Percentiles rank a stretch among this genome's conserved stretches.
Conservation (phyloP, 2,797 vertebrate genomes). For the Gambelia wislizenii region DNA sequence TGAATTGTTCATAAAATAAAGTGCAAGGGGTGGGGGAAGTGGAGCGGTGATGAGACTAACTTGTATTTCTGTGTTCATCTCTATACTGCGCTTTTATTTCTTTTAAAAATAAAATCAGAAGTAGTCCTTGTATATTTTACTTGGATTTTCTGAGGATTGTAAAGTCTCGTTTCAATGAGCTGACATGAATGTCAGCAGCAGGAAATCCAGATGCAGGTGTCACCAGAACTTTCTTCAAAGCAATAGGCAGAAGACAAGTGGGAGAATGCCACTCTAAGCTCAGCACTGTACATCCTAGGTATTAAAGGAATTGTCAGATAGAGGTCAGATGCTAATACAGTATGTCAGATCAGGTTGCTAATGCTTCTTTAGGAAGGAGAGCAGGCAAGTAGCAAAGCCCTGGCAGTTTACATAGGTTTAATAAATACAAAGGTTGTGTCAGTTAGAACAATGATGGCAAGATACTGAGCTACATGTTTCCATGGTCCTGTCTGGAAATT, state of each 20-base stretch:
- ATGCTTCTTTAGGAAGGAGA: slow-evolving; percentile 11
- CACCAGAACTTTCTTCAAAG: background rate
- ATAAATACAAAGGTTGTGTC: slow-evolving; percentile 44
- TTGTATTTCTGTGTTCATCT: background rate
- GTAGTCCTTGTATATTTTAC: background rate
- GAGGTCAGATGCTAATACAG: slow-evolving; percentile 35
- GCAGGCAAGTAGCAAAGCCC: background rate
- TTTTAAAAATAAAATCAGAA: slow-evolving; percentile 8
- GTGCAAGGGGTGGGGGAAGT: background rate
- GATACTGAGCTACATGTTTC: slow-evolving; percentile 24
- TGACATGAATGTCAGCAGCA: background rate
- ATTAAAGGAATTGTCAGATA: background rate
- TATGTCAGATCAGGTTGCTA: slow-evolving; percentile 39
- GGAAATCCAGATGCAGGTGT: slow-evolving; percentile 4
- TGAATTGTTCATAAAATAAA: slow-evolving; percentile 40
- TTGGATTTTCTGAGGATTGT: slow-evolving; percentile 21
- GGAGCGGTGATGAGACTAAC: background rate
- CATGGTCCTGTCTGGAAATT: background rate
- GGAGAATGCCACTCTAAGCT: background rate
- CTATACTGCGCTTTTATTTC: background rate
- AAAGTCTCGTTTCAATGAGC: background rate
- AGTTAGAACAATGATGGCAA: background rate
- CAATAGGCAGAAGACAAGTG: background rate
- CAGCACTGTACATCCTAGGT: slow-evolving; percentile 6
- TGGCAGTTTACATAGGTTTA: slow-evolving; percentile 38